These are phyloP conservation scores for Tichodroma muraria DNA, from an alignment of 2,113 vertebrate genomes.

Conservation along the genomic window DNA sequence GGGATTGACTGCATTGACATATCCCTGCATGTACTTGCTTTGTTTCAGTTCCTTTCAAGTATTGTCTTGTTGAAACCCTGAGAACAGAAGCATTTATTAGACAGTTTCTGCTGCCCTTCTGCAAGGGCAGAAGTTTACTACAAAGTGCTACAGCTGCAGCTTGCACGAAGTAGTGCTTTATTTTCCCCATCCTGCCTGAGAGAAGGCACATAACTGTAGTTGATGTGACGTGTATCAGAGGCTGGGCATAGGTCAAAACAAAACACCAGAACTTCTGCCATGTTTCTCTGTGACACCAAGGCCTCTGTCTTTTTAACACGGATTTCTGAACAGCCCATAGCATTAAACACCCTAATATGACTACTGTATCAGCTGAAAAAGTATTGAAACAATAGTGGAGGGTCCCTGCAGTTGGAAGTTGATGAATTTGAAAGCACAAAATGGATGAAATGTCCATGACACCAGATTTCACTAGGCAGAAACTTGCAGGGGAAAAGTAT, in stretches of 20 bases:
- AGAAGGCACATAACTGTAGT: neutral
- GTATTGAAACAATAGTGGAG: neutral
- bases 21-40: neutral
- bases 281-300: neutral
- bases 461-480: neutral
- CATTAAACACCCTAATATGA: constrained; percentile 6
- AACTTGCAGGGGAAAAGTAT: neutral
- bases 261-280: neutral
- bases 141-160: neutral
- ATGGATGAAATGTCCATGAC: neutral
- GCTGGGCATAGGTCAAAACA: neutral
- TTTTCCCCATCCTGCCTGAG: neutral
- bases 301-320: neutral
- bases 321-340: neutral
- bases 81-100: neutral
- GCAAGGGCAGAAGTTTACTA: neutral
- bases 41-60: neutral
- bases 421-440: constrained; percentile 2
- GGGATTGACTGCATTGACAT: neutral
- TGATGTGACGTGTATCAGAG: neutral
- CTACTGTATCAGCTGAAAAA: neutral
- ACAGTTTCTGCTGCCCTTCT: neutral
- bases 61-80: neutral
- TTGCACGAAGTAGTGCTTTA: neutral
- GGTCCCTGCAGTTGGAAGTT: neutral